These are phyloP conservation scores for Eupeodes corollae DNA, from an alignment of 1,140 invertebrate species.

Conservation along the genomic window DNA sequence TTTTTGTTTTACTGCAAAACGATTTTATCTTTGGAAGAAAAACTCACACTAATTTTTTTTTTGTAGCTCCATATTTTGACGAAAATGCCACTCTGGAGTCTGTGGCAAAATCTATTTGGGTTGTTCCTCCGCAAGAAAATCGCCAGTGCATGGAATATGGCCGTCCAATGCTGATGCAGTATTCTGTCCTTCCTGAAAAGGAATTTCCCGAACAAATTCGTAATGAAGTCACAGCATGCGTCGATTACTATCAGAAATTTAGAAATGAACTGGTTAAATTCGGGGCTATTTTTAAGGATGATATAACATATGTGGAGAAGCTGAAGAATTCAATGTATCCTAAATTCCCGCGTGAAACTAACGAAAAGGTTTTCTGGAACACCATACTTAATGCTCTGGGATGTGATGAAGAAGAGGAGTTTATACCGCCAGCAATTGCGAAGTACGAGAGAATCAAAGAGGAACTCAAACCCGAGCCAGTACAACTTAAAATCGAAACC, in stretches of 20 bases:
- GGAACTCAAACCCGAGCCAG: constrained; percentile 10
- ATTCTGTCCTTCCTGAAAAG: constrained; percentile 69
- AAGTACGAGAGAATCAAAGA: constrained; percentile 10
- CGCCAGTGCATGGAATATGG: constrained; percentile 76
- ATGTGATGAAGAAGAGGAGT: constrained; percentile 33
- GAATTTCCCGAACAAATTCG: constrained; percentile 71
- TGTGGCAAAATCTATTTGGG: constrained; percentile 82
- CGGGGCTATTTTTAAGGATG: constrained; percentile 57
- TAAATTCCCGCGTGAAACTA: constrained; percentile 55
- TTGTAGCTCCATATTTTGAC: constrained; percentile 75
- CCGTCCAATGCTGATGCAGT: constrained; percentile 78
- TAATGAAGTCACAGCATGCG: constrained; percentile 74
- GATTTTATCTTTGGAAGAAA: background rate
- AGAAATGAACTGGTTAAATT: constrained; percentile 71
- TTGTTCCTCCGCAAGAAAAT: constrained; percentile 84
- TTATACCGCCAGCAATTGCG: constrained; percentile 21
- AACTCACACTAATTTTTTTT: constrained; percentile 1
- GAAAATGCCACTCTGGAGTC: constrained; percentile 66
- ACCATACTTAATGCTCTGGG: constrained; percentile 36
- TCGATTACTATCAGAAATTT: constrained; percentile 67
- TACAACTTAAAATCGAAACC: constrained; percentile 14
- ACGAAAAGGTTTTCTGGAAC: constrained; percentile 50
- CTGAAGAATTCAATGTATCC: constrained; percentile 54
- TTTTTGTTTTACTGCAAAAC: constrained; percentile 1
- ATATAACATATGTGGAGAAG: constrained; percentile 67